Evolutionary conservation across 2,113 vertebrate species (phyloP).

Genomic region (Lucifuga dentata): DNA sequence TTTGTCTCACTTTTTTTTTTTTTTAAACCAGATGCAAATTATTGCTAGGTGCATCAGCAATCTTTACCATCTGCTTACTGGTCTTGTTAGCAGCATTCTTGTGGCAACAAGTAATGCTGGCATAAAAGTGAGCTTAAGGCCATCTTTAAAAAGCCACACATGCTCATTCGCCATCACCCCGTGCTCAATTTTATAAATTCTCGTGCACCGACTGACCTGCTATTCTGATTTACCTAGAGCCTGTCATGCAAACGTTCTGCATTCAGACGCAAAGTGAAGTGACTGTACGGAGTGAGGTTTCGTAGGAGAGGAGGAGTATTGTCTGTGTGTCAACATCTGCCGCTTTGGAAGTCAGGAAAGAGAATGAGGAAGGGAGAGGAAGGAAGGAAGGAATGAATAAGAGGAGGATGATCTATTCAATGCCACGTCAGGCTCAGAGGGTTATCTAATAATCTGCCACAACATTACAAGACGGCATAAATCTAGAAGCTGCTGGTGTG

Average conservation of each 20-base stretch:
- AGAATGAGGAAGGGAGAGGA: background rate
- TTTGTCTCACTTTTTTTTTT: no score
- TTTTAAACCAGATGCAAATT: conserved; percentile 26
- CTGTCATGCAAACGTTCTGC: conserved; percentile 16
- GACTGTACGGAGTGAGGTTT: background rate
- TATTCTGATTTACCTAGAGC: conserved; percentile 21
- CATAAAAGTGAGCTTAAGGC: conserved; percentile 30
- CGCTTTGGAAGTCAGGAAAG: conserved; percentile 24
- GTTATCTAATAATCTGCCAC: background rate
- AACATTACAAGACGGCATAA: background rate
- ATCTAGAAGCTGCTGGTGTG: background rate
- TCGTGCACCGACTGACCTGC: background rate
- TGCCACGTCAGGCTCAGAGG: conserved; percentile 5
- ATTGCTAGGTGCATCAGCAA: conserved; percentile 20
- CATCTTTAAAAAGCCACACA: conserved; percentile 44
- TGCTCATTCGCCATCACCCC: conserved; percentile 12
- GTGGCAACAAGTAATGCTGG: conserved; percentile 35
- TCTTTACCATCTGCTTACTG: conserved; percentile 48
- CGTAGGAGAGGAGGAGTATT: conserved; percentile 2
- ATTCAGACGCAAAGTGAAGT: conserved; percentile 10
- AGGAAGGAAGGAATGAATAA: background rate
- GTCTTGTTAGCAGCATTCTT: conserved; percentile 60
- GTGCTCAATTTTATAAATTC: conserved; percentile 3
- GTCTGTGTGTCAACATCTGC: conserved; percentile 47
- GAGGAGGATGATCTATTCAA: conserved; percentile 10